A percentile compares a stretch with the other conserved stretches of the same genome.
Conservation (phyloP, 2,888 invertebrate species). For the Eristalinus aeneus region DNA sequence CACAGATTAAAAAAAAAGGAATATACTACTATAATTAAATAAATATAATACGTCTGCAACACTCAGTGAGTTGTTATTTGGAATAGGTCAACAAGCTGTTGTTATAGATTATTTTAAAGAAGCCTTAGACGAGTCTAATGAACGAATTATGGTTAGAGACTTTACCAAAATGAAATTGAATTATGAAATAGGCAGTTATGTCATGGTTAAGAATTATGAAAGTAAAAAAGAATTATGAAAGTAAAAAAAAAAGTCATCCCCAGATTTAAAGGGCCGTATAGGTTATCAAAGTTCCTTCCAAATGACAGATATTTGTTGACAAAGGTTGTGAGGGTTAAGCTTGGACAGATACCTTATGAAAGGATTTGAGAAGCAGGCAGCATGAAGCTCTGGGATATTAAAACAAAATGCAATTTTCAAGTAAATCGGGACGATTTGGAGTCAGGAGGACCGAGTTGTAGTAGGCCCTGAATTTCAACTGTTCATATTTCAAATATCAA, state of each 20-base stretch:
- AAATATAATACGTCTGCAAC: too few relatives aligned
- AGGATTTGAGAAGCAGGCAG: conserved; percentile 19
- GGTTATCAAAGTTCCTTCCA: conserved; percentile 26
- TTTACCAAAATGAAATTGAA: not conserved
- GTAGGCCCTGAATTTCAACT: not conserved
- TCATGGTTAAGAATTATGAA: conserved; percentile 72
- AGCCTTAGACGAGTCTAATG: conserved; percentile 41
- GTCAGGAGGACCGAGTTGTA: not conserved
- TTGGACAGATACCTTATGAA: conserved; percentile 24
- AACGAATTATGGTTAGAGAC: not conserved
- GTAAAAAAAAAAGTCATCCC: conserved; percentile 73
- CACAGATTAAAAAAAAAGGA: too few relatives aligned
- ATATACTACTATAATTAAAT: too few relatives aligned
- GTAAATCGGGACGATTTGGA: not conserved
- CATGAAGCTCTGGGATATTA: conserved; percentile 6
- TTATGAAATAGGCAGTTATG: conserved; percentile 67
- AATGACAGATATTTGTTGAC: conserved; percentile 41
- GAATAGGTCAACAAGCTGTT: conserved; percentile 72
- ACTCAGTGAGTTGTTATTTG: conserved; percentile 71
- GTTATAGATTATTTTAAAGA: conserved; percentile 66
- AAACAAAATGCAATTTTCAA: not conserved
- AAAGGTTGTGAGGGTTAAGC: conserved; percentile 42
- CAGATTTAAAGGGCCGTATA: conserved; percentile 60
- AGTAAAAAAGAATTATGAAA: conserved; percentile 66
- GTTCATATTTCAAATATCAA: too few relatives aligned